Conservation (phyloP, 2,888 invertebrate genomes). For the Hyppa rectilinea region DNA sequence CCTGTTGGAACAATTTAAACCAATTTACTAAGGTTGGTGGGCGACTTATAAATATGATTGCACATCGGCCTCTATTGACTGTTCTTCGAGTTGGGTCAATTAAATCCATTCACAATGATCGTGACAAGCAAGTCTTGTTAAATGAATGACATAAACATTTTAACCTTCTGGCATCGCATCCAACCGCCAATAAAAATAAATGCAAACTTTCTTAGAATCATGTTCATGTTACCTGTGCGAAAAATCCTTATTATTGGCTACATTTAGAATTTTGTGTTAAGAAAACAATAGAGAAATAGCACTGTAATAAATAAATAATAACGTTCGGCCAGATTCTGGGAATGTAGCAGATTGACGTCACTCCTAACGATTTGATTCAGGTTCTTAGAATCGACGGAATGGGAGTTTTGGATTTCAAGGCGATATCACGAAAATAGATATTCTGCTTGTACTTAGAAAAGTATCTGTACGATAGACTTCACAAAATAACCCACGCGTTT, state of each 20-base stretch:
- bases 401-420: constrained; percentile 76
- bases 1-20: constrained; percentile 82
- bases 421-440: constrained; percentile 74
- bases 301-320: constrained; percentile 69
- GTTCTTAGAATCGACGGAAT: constrained; percentile 78
- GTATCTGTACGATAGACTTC: constrained; percentile 37
- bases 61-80: constrained; percentile 75
- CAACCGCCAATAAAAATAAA: constrained; percentile 12
- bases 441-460: constrained; percentile 57
- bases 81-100: constrained; percentile 75
- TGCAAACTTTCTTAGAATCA: constrained; percentile 22
- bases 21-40: constrained; percentile 81
- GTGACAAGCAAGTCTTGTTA: constrained; percentile 44
- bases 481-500: constrained; percentile 30
- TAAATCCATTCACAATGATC: constrained; percentile 70
- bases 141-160: constrained; percentile 50
- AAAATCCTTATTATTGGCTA: constrained; percentile 18
- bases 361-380: constrained; percentile 72
- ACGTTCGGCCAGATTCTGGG: constrained; percentile 72
- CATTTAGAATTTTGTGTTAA: constrained; percentile 54
- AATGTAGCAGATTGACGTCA: constrained; percentile 83
- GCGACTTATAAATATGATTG: constrained; percentile 77
- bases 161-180: constrained; percentile 47
- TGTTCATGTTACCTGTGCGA: constrained; percentile 27
- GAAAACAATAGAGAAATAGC: constrained; percentile 70